Base-by-base conservation (phyloP, 2,113 vertebrate genomes). In the Myotis brandtii region DNA sequence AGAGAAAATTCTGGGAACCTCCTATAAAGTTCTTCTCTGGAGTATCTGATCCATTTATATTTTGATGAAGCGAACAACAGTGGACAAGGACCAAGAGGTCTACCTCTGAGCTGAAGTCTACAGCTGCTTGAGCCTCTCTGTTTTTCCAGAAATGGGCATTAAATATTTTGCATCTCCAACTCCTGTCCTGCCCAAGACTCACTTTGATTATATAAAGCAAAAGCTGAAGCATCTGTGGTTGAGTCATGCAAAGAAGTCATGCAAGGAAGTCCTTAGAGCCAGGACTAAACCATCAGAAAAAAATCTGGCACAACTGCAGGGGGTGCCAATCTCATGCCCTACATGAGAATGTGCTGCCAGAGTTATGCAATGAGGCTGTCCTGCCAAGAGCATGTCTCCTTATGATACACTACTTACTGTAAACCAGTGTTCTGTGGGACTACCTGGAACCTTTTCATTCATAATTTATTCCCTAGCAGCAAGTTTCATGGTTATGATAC, bases 211-310 rank as follows among this genome's bases (percentile, higher is more conserved):
- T 37, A 32, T 56, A 40, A 94, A 56, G 62, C 67, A 62, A 79
- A 95, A 77, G 30, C 75, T 30, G 25, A 91, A 90, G 48, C 89
- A 52, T 80, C 77, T 72, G 54, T 50, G 83, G 23, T 70, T 87
- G 81, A 94, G n/a, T 84, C 89, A 56, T 62, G 6, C 54, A 48
- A 88, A 72, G 27, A 50, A 92, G 75, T 89, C 75, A 77, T 64
- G 48, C 67, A 56, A 89, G 54, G 43, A 87, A 85, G 43, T 82
- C 56, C 88, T 87, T 34, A 43, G 67, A 86, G 40, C 32, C 76
- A 59, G n/a, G 75, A 56, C 16, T 3, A 20, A 92, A 54, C 59
- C 37, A 40, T 34, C 30, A 76, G 32, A 4, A 32, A 69, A 23
- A 34, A 72, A 59, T n/a, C 40, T 66, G 73, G 46, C 69, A 52